Base-by-base conservation (phyloP, 2,797 vertebrate genomes). In the Tapera naevia region DNA sequence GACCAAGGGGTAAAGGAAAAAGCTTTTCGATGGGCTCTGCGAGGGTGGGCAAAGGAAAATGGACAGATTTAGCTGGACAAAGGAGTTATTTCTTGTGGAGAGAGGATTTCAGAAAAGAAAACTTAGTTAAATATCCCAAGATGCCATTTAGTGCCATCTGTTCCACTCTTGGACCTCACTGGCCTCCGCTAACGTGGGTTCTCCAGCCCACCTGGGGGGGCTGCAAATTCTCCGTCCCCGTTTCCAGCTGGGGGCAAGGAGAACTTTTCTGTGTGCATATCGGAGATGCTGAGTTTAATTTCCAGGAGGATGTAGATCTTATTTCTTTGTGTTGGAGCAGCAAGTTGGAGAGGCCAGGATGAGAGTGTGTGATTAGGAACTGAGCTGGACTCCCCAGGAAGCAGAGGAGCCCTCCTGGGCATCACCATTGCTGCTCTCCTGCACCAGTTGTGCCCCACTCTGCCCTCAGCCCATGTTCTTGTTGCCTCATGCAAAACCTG, bases 381-480 rank as follows among this genome's bases (percentile, higher is more conserved):
- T 30, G 41, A 67, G 62, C 41, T 87, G 87, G 24, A 33, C 64
- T 74, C 80, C 57, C 54, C 0, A 0, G 21, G 51, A 39, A 81
- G 74, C 43, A 13, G 39, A 53, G 71, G 66, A 89, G 6, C 60
- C 54, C 43, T 61, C 35, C 62, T 67, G 70, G 74, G 50, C 78
- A 67, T 46, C 66, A 58, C 8, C 32, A 3, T 51, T 13, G 43
- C 82, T 87, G 62, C 54, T 65, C 5, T 28, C 16, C 71, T 58
- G 43, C 43, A 16, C 11, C 28, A 16, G 17, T 39, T 2, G 0
- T 48, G 30, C 19, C n/a, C 8, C 1, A 0, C 62, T 67, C 60
- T 51, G 46, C 39, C 35, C 30, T 58, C 24, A 13, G 24, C 53
- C 73, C 10, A 0, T 37, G 33, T 61, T 43, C 41, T 51, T 32